phyloP scores from a whole-genome alignment of 2,888 invertebrate species.

The Autographa gamma region DNA sequence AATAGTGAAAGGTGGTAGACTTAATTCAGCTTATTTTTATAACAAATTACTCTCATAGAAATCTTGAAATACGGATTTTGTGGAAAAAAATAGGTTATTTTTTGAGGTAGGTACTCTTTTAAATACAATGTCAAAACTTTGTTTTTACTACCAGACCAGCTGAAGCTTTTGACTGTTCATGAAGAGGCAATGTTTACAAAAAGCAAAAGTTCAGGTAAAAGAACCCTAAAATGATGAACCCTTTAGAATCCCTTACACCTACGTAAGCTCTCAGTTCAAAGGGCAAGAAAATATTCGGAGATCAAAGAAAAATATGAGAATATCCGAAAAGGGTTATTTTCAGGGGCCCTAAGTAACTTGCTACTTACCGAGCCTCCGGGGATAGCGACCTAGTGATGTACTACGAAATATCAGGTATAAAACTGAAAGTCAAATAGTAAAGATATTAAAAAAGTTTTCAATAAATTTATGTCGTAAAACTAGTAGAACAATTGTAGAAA shows the following conservation, averaged over 20 bases:
- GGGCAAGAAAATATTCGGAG: slow-evolving; percentile 24
- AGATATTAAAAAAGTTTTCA: background rate
- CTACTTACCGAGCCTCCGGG: slow-evolving; percentile 16
- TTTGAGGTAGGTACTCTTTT: too few species aligned
- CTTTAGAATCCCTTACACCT: background rate
- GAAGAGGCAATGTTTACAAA: background rate
- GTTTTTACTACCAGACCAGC: background rate
- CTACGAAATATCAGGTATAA: slow-evolving; percentile 9
- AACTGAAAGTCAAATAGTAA: slow-evolving; percentile 15
- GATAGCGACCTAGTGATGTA: slow-evolving; percentile 13
- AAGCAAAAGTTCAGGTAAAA: background rate
- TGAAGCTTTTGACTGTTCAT: background rate
- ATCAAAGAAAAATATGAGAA: slow-evolving; percentile 24
- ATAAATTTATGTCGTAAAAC: too few species aligned
- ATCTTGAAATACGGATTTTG: background rate
- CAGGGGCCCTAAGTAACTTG: slow-evolving; percentile 6
- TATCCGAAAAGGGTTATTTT: slow-evolving; percentile 15
- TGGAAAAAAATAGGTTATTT: background rate
- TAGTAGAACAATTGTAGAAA: too few species aligned
- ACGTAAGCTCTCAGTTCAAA: slow-evolving; percentile 14
- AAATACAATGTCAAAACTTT: too few species aligned
- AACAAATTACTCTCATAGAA: background rate
- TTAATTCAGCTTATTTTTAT: background rate
- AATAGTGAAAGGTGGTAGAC: background rate
- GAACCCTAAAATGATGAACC: background rate